Evolutionary conservation across 2,797 vertebrate species (phyloP).

Genomic region (Poeciliopsis turneri): DNA sequence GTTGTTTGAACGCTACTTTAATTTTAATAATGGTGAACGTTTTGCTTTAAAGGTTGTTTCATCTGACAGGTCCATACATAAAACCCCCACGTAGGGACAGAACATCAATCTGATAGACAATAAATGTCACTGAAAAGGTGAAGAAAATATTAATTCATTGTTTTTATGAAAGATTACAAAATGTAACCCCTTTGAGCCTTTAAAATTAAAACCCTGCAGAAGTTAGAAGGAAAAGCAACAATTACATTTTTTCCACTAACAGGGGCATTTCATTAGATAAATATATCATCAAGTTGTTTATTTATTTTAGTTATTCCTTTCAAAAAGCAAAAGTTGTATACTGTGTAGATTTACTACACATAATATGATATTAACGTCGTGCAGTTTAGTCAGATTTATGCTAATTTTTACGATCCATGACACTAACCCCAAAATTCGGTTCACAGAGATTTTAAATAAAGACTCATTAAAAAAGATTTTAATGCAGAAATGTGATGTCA

Average conservation of each 20-base stretch:
- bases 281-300: background rate
- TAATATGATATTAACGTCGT: background rate
- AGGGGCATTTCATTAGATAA: background rate
- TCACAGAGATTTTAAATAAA: background rate
- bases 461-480: background rate
- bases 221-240: background rate
- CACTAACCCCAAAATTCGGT: background rate
- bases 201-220: background rate
- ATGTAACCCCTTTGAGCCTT: background rate
- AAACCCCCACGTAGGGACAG: background rate
- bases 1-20: conserved; percentile 7
- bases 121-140: background rate
- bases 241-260: background rate
- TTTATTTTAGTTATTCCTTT: background rate
- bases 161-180: background rate
- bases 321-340: background rate
- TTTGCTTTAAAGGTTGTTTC: background rate
- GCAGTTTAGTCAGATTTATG: background rate
- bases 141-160: background rate
- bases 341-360: background rate
- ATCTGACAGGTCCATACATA: background rate
- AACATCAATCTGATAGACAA: background rate
- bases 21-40: background rate
- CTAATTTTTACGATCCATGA: background rate
- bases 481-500: background rate